These are phyloP conservation scores for Rhimphoctona megacephalus DNA, from an alignment of 2,888 invertebrate genomes.

Conservation along the genomic window DNA sequence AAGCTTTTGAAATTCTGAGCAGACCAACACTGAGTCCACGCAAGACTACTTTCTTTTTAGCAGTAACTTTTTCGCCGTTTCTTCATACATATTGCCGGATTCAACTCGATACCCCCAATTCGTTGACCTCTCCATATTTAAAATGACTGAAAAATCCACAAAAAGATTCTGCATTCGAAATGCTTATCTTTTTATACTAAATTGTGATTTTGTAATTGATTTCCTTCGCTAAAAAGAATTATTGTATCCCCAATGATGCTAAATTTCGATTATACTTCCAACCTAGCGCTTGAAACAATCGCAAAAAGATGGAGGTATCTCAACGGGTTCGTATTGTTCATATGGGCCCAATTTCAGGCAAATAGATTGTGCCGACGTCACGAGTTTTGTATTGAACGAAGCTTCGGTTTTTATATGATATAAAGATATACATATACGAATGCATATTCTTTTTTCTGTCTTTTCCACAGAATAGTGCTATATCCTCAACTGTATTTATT, in stretches of 20 bases:
- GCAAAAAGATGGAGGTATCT: neutral
- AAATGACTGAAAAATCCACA: neutral
- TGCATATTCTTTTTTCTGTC: neutral
- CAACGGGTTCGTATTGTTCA: neutral
- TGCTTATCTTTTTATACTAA: no score
- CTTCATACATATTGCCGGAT: slow-evolving; percentile 7
- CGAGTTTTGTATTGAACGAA: neutral
- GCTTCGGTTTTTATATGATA: neutral
- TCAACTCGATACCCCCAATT: neutral
- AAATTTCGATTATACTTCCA: neutral
- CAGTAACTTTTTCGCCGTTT: slow-evolving; percentile 16
- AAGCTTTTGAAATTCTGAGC: slow-evolving; percentile 66
- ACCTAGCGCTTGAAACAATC: neutral
- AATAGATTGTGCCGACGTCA: neutral
- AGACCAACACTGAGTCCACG: slow-evolving; percentile 46
- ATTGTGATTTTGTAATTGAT: neutral
- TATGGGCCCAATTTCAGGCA: neutral
- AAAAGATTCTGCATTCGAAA: neutral
- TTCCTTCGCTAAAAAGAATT: neutral
- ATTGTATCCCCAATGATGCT: neutral
- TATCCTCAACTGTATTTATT: no score
- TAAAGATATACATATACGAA: neutral
- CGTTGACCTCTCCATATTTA: neutral
- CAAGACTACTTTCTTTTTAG: slow-evolving; percentile 30
- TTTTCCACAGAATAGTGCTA: no score